These are phyloP conservation scores for Belonocnema kinseyi DNA, from an alignment of 1,140 invertebrate species.

Conservation along the genomic window DNA sequence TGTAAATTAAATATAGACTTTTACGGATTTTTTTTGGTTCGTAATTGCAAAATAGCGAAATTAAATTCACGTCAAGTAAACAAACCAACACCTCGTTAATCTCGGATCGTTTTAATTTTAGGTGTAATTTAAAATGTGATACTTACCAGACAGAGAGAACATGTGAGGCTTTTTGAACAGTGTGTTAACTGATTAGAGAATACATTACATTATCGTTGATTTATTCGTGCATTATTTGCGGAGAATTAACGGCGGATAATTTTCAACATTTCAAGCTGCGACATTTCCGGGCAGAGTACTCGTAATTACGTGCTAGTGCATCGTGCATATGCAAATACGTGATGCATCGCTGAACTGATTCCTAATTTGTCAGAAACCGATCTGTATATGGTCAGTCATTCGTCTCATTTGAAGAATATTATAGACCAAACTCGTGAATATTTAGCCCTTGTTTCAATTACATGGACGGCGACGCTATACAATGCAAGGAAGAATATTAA, in stretches of 20 bases:
- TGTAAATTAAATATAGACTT: background rate
- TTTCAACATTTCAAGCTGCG: slow-evolving; percentile 17
- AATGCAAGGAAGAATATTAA: too few relatives aligned
- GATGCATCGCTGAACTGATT: slow-evolving; percentile 20
- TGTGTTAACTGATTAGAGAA: slow-evolving; percentile 28
- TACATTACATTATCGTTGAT: slow-evolving; percentile 28
- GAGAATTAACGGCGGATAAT: slow-evolving; percentile 31
- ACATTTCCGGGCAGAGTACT: slow-evolving; percentile 29
- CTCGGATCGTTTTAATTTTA: slow-evolving; percentile 17
- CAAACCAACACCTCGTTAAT: slow-evolving; percentile 27
- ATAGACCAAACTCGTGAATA: too few relatives aligned
- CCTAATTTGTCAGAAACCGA: slow-evolving; percentile 20
- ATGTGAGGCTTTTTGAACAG: slow-evolving; percentile 20
- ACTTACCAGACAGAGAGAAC: background rate
- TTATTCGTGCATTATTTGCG: slow-evolving; percentile 28
- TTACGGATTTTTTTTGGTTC: background rate
- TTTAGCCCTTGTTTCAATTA: too few relatives aligned
- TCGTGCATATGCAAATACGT: slow-evolving; percentile 28
- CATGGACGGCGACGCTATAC: too few relatives aligned
- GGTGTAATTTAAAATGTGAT: slow-evolving; percentile 22
- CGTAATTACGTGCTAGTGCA: slow-evolving; percentile 30
- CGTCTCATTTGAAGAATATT: background rate
- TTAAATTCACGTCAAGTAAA: slow-evolving; percentile 10
- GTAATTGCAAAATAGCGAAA: background rate
- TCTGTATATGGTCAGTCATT: slow-evolving; percentile 18